Evolutionary conservation across 2,113 vertebrate genomes (phyloP).

Genomic region (Eublepharis macularius): DNA sequence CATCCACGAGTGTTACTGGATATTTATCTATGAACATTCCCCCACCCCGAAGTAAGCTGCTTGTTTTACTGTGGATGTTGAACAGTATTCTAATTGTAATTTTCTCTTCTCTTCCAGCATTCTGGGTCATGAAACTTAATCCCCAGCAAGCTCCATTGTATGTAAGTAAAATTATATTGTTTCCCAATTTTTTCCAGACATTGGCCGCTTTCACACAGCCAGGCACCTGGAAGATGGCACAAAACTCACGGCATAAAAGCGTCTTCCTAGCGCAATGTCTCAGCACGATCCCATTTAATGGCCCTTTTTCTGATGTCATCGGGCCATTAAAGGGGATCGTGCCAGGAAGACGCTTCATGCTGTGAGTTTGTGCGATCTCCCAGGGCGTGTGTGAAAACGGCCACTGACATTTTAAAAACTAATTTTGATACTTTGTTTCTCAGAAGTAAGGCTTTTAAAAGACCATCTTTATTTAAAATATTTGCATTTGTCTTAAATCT

Average conservation of each 20-base stretch:
- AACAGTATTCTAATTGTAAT: constrained; percentile 30
- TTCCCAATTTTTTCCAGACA: background rate
- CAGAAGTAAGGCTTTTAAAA: background rate
- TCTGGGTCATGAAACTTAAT: constrained; percentile 98
- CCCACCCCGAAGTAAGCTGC: background rate
- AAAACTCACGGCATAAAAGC: too few relatives aligned
- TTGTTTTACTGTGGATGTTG: background rate
- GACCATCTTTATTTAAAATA: background rate
- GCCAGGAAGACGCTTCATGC: too few relatives aligned
- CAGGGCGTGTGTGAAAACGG: too few relatives aligned
- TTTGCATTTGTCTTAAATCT: background rate
- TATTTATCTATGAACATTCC: background rate
- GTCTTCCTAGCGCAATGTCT: too few relatives aligned
- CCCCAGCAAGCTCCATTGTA: constrained; percentile 96
- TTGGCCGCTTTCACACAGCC: background rate
- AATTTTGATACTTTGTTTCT: background rate
- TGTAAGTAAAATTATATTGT: constrained; percentile 83
- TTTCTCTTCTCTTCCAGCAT: constrained; percentile 80
- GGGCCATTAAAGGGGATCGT: too few relatives aligned
- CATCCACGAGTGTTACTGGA: too few relatives aligned
- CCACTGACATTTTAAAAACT: too few relatives aligned
- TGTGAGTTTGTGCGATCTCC: too few relatives aligned
- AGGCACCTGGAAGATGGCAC: too few relatives aligned
- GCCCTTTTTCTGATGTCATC: too few relatives aligned
- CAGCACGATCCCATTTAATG: too few relatives aligned